Base-by-base conservation (phyloP, 2,888 invertebrate genomes). In the Drosophila aldrichi region DNA sequence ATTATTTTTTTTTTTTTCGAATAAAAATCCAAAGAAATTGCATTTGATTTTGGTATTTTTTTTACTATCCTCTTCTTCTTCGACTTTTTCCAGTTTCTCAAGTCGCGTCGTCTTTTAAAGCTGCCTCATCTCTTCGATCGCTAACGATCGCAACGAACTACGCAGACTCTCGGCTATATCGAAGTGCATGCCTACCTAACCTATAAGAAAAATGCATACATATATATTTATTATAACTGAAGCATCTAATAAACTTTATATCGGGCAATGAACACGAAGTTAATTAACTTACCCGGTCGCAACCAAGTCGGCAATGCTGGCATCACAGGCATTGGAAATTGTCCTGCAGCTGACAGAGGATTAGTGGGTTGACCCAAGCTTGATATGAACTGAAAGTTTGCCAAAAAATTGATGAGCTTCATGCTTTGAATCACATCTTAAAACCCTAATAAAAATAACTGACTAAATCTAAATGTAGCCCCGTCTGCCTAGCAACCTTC, bases 61-160 rank as follows among this genome's bases (percentile, higher is more conserved):
- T 16, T 41, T 29, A n/a, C 6, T 29, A n/a, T 29, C 29, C n/a
- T 46, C 60, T 56, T 51, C 0, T 40, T 40, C n/a, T 43, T 20
- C 43, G 12, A 43, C 20, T 6, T 77, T 56, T 81, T 81, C 4
- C 80, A 84, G 84, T 82, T 87, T 59, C 69, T 84, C 63, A 87
- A 84, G 60, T 48, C 71, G 55, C 87, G 84, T 18, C 87, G 80
- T 46, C 36, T 79, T 7, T 52, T 83, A 2, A 82, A 78, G 49
- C 63, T 84, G 8, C 71, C 80, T 7, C 80, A 84, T 52, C 56
- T 84, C 18, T 84, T 85, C 55, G 71, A 77, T 56, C 88, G 82
- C 40, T 84, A 48, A 51, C 22, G 20, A 43, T 18, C 14, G 22
- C 18, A n/a, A 46, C 22, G 55, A n/a, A 29, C 18, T 16, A 2